These are phyloP conservation scores for Camelus dromedarius DNA, from an alignment of 2,113 vertebrate species.

Conservation along the genomic window DNA sequence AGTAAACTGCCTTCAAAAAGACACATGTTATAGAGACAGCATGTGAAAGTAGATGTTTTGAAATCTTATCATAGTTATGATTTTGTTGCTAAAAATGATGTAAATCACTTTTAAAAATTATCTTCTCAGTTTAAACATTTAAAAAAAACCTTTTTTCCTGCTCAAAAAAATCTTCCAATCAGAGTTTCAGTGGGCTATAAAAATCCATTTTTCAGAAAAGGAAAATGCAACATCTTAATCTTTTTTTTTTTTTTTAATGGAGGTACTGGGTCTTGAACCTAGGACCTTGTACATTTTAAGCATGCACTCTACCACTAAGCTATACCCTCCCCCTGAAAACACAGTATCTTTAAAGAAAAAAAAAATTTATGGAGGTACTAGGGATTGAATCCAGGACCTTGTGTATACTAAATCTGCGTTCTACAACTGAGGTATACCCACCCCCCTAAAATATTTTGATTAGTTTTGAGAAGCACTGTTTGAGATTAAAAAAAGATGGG, in stretches of 20 bases:
- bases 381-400: too few species aligned
- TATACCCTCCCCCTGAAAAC: too few species aligned
- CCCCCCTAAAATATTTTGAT: neutral
- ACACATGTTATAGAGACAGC: neutral
- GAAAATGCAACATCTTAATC: neutral
- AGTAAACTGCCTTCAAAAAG: constrained; percentile 44
- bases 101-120: neutral
- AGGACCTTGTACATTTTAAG: too few species aligned
- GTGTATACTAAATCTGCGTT: too few species aligned
- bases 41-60: neutral
- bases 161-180: constrained; percentile 28
- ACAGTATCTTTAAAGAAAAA: too few species aligned
- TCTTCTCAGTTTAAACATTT: constrained; percentile 34
- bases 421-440: too few species aligned
- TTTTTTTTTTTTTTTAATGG: too few species aligned
- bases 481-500: neutral
- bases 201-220: neutral
- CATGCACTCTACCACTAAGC: too few species aligned
- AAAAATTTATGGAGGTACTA: too few species aligned
- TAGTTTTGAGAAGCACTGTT: constrained; percentile 3
- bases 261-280: too few species aligned
- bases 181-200: neutral
- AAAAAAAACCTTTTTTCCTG: neutral
- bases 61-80: constrained; percentile 8
- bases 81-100: constrained; percentile 25